Base-by-base conservation (phyloP, 2,113 vertebrate species). In the Falcunculus frontatus region DNA sequence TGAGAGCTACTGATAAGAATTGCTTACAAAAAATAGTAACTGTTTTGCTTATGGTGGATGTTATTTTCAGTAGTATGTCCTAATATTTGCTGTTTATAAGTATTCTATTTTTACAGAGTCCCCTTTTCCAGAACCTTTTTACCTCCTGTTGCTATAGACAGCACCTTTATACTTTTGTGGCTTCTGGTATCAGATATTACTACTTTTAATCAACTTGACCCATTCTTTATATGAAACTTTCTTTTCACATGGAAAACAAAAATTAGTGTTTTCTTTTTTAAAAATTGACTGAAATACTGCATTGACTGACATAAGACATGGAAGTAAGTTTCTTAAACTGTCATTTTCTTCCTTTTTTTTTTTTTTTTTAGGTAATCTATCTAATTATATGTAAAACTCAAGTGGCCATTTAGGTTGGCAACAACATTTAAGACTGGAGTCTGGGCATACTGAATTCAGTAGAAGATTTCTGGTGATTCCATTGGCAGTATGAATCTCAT, bases 21-120 rank as follows among this genome's bases (percentile, higher is more conserved):
- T 59, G 35, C 13, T 27, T 56, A 32, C 2, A 64, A 77, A 76
- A 68, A 13, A 0, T 11, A 33, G 1, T 13, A 20, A 41, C 5
- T 50, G 20, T 37, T 69, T 26, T 52, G 25, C 10, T 77, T 65
- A 73, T 14, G 6, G 30, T 16, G 79, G 7, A 78, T 65, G 7
- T 57, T 55, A 44, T 52, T 91, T 87, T 11, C 39, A 33, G 42
- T 56, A 60, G 21, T 55, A 63, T 6, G 2, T 46, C 5, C 8
- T 41, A 56, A 47, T 68, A 80, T 64, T 68, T 69, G 7, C 10
- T 53, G 5, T 16, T 80, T 64, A 13, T n/a, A 86, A 84, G 6
- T 47, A 41, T 44, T 4, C 35, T 67, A 17, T 17, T 68, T 85
- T 68, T 69, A 77, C 5, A 65, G 21, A 53, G 53, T 29, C 16